Evolutionary conservation across 2,797 vertebrate species (phyloP), one percentile per base, ranked within the genome.

Genomic region (Hybognathus amarus): DNA sequence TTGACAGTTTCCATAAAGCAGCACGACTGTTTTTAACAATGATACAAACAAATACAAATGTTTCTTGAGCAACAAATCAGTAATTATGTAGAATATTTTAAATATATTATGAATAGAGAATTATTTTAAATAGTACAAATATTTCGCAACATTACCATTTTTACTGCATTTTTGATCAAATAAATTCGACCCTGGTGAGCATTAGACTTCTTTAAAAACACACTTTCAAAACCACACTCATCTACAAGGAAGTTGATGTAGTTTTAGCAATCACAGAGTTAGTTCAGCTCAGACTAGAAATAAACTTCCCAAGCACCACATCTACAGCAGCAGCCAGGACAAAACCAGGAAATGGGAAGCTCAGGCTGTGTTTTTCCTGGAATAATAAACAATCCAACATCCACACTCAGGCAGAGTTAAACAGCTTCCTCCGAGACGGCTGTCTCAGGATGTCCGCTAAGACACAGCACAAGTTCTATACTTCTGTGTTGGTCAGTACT

Each of bases 261-360:
- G 27, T 30, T 30, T 85, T 61, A 30, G 22, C 47, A 74, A 54
- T 74, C 3, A 45, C 40, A 66, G 17, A 52, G 73, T 61, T 24
- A n/a, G 6, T 50, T 68, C 80, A 76, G 24, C 47, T 22, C 17
- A 4, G 22, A 47, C 10, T 85, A 56, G 47, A 78, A 77, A 47
- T 79, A 50, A 73, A 67, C 47, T 20, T 70, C 40, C 42, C 7
- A 40, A 77, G 20, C 73, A 45, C 67, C 42, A 47, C 67, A 42
- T 80, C 66, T 82, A 80, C 38, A 88, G 85, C 77, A 79, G 56
- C 73, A 27, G 86, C 81, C 67, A 87, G 89, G 92, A 95, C 94
- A 94, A 94, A 95, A 93, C 90, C 91, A 90, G 93, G 94, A 95
- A 94, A 91, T 88, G 78, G 61, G 85, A 88, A 59, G 66, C 63